Evolutionary conservation across 2,113 vertebrate species (phyloP), one percentile per base, ranked within the genome.

Genomic region (Channa maculata): DNA sequence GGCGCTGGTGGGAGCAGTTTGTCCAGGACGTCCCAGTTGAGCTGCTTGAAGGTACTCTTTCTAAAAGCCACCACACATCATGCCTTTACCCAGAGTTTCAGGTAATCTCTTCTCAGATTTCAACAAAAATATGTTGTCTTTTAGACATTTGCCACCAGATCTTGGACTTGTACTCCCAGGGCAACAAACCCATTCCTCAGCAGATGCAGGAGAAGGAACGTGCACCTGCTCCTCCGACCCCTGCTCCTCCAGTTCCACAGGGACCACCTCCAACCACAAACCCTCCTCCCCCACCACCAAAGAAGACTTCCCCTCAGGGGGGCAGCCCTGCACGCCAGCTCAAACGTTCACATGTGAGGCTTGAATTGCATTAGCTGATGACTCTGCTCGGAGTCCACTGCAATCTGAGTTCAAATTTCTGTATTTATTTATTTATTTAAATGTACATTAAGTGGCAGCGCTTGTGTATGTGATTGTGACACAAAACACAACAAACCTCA

Each of bases 1-100:
- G 98, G 37, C 94, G 97, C 37, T 99, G 98, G 98, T 99, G 98
- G 98, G 98, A 99, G 82, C 97, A 99, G 86, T 99, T 99, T 87
- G 98, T 99, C 37, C 98, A 99, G 73, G 98, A 99, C 3, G 98
- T 99, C 12, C 98, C 98, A 0, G 98, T 99, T 8, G 98, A 99
- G 84, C 95, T 99, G 57, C 90, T 99, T 12, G 98, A 99, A 96
- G 98, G 98, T 99, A 93, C 14, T 48, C 8, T 0, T 14, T 33
- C 1, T 38, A 6, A 68, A 48, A 24, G 14, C 0, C 0, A 0
- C 6, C 10, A 8, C 39, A 9, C 44, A n/a, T 53, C 3, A 6
- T 0, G 2, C 9, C 9, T 58, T 3, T 8, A n/a, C n/a, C n/a
- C n/a, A n/a, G 1, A 48, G 34, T 10, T 33, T 45, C n/a, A n/a